Conservation (phyloP, 2,797 vertebrate species). For the Syndactyla subalaris region DNA sequence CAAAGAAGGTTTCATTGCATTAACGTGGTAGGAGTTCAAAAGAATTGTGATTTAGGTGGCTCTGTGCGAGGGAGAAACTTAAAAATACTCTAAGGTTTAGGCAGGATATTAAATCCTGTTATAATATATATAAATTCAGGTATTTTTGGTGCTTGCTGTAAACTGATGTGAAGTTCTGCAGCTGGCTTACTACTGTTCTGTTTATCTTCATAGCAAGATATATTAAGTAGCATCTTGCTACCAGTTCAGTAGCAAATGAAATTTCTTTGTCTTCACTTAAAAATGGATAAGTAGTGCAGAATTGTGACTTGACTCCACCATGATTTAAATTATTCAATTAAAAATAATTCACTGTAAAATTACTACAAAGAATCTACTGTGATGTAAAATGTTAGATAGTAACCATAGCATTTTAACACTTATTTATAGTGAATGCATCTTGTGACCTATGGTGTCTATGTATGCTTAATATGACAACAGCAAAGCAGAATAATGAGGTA, state of each 20-base stretch:
- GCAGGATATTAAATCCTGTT: constrained; percentile 9
- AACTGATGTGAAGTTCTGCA: neutral
- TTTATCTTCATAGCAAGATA: constrained; percentile 37
- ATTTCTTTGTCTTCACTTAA: constrained; percentile 23
- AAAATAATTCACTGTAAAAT: neutral
- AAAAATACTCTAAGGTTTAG: neutral
- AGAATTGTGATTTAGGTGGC: neutral
- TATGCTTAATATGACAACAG: neutral
- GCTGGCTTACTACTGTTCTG: neutral
- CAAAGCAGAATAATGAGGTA: neutral
- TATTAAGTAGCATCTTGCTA: neutral
- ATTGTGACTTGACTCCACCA: neutral
- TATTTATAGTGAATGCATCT: neutral
- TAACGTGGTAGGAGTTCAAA: neutral
- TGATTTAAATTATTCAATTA: constrained; percentile 24
- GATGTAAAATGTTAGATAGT: neutral
- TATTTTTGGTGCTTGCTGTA: constrained; percentile 34
- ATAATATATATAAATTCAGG: constrained; percentile 2
- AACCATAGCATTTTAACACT: neutral
- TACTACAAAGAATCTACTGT: neutral
- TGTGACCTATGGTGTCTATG: neutral
- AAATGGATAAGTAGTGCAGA: constrained; percentile 12
- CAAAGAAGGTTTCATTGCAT: neutral
- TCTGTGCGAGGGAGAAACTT: neutral
- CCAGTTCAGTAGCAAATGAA: constrained; percentile 19